phyloP scores from a whole-genome alignment of 2,113 vertebrate genomes.

The Pseudois nayaur region DNA sequence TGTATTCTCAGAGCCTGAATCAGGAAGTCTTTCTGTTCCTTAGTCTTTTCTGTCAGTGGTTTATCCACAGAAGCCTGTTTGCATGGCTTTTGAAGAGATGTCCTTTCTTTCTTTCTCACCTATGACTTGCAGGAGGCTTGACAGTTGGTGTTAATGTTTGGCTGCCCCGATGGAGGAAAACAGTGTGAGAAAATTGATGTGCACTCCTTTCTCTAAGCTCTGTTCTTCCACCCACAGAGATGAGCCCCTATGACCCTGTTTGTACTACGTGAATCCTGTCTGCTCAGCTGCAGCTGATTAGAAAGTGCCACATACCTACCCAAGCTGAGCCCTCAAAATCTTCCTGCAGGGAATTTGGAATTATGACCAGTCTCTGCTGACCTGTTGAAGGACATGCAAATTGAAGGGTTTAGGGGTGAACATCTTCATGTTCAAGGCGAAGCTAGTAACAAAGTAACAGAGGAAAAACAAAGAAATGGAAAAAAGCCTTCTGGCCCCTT shows the following conservation, averaged over 20 bases:
- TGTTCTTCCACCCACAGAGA: background rate
- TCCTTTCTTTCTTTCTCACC: background rate
- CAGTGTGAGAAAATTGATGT: background rate
- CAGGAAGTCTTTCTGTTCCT: background rate
- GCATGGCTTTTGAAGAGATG: background rate
- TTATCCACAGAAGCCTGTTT: background rate
- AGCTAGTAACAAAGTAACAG: background rate
- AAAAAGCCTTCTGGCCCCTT: background rate
- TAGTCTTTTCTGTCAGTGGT: background rate
- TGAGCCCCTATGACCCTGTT: background rate
- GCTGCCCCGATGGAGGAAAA: background rate
- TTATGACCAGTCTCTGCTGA: background rate
- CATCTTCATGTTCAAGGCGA: background rate
- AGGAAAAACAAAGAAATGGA: background rate
- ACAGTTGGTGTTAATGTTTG: constrained; percentile 1
- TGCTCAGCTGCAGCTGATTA: background rate
- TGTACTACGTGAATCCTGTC: background rate
- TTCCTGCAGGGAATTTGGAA: constrained; percentile 15
- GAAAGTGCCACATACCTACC: background rate
- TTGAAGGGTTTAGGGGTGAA: background rate
- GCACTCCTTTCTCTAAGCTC: background rate
- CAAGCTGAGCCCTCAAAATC: background rate
- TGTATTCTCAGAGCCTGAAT: background rate
- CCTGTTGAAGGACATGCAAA: constrained; percentile 14
- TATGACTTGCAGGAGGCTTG: background rate